Evolutionary conservation across 2,797 vertebrate species (phyloP).

Genomic region (Neosilurus hyrtlii): DNA sequence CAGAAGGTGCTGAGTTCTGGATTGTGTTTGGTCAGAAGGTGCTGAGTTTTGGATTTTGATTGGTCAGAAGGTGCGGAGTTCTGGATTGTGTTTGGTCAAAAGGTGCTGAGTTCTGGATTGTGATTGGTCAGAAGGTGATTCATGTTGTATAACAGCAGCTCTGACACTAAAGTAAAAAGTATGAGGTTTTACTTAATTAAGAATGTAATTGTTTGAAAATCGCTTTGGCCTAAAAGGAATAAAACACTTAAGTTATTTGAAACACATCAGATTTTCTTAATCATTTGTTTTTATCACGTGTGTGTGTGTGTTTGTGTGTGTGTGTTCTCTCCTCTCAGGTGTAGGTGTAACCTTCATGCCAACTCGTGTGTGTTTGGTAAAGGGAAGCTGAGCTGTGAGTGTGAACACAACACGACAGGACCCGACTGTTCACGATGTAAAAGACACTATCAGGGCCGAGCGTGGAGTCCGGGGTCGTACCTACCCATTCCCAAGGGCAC

Average conservation of each 20-base stretch:
- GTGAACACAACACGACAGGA: conserved; percentile 97
- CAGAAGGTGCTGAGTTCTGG: too few relatives aligned
- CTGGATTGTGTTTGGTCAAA: too few relatives aligned
- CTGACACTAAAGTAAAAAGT: background rate
- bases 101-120: too few relatives aligned
- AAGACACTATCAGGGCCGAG: conserved; percentile 92
- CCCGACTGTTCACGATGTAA: conserved; percentile 97
- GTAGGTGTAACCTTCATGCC: conserved; percentile 98
- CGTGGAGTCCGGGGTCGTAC: conserved; percentile 95
- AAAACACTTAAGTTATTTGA: background rate
- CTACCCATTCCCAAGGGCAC: conserved; percentile 98
- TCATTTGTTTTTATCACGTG: background rate
- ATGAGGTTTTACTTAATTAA: too few relatives aligned
- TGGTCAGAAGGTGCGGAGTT: too few relatives aligned
- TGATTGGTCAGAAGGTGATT: too few relatives aligned
- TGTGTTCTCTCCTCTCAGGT: conserved; percentile 74
- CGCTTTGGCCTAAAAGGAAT: background rate
- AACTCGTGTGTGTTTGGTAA: conserved; percentile 93
- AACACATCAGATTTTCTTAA: background rate
- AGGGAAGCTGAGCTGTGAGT: conserved; percentile 92
- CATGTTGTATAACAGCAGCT: background rate
- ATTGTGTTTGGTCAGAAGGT: too few relatives aligned
- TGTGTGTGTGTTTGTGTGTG: conserved; percentile 6
- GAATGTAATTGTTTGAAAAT: background rate
- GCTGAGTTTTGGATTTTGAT: too few relatives aligned